phyloP scores from a whole-genome alignment of 2,888 invertebrate genomes.

The Ormyrus nitidulus region DNA sequence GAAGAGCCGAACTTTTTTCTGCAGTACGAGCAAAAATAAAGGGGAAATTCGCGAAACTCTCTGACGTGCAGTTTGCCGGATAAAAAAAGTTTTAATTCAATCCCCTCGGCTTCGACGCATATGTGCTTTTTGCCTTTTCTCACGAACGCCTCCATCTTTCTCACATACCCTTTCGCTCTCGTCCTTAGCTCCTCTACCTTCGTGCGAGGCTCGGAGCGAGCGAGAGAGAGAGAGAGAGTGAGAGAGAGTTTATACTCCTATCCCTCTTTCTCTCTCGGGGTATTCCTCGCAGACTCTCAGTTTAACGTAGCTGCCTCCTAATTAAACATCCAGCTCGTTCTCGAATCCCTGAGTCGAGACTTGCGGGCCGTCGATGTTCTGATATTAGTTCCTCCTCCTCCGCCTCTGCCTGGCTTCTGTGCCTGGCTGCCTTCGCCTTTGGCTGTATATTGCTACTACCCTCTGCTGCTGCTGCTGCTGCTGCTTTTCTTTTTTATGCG shows the following conservation, averaged over 20 bases:
- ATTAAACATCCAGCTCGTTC: slow-evolving; percentile 74
- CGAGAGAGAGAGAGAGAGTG: neutral
- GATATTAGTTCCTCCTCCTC: slow-evolving; percentile 71
- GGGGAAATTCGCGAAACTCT: too few species aligned
- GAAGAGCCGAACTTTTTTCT: too few species aligned
- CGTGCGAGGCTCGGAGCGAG: neutral
- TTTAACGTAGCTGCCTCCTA: slow-evolving; percentile 68
- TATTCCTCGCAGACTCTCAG: slow-evolving; percentile 27
- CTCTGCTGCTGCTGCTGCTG: neutral
- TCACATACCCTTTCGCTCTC: neutral
- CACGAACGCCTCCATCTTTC: slow-evolving; percentile 13
- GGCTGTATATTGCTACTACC: too few species aligned
- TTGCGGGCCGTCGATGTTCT: slow-evolving; percentile 72
- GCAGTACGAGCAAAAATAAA: too few species aligned
- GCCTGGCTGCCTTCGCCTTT: slow-evolving; percentile 18
- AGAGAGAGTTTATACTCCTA: slow-evolving; percentile 21
- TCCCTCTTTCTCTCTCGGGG: slow-evolving; percentile 38
- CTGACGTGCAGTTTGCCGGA: too few species aligned
- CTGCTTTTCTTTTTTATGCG: slow-evolving; percentile 48
- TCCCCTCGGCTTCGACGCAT: slow-evolving; percentile 23
- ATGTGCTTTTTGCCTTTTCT: slow-evolving; percentile 56
- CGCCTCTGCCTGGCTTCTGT: slow-evolving; percentile 36
- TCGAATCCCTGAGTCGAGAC: slow-evolving; percentile 69
- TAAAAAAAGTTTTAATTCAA: too few species aligned
- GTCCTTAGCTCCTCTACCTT: too few species aligned